Evolutionary conservation across 2,888 invertebrate species (phyloP).

Genomic region (Drosophila prolongata): DNA sequence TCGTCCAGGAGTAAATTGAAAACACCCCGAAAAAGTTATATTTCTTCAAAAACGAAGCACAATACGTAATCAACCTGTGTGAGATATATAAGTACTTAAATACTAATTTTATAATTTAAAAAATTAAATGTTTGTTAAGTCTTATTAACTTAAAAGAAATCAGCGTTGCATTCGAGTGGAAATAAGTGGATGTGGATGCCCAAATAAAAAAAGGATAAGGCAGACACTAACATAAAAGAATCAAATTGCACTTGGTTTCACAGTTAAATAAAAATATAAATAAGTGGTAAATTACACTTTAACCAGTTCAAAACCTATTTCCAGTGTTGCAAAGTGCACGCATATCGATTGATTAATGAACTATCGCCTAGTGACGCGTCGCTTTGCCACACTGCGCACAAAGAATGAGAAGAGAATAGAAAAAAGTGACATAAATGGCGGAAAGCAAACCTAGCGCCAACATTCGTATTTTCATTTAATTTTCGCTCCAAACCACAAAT

Average conservation of each 20-base stretch:
- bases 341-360: conserved; percentile 19
- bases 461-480: conserved; percentile 73
- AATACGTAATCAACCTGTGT: too few relatives aligned
- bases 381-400: conserved; percentile 31
- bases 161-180: conserved; percentile 13
- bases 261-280: neutral
- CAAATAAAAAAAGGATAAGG: conserved; percentile 41
- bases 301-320: neutral
- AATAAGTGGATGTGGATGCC: conserved; percentile 6
- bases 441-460: conserved; percentile 77
- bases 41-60: too few relatives aligned
- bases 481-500: conserved; percentile 50
- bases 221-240: neutral
- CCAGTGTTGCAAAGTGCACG: conserved; percentile 2
- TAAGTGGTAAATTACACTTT: neutral
- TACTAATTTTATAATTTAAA: too few relatives aligned
- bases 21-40: too few relatives aligned
- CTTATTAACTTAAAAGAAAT: too few relatives aligned
- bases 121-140: too few relatives aligned
- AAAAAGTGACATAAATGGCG: conserved; percentile 84
- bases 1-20: too few relatives aligned
- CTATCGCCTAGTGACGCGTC: conserved; percentile 11
- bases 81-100: too few relatives aligned
- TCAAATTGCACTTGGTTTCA: neutral
- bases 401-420: conserved; percentile 60